Evolutionary conservation across 37 sponge, comb jelly and placozoan species (phyloP).

Genomic region (Lycopodina hypogea): DNA sequence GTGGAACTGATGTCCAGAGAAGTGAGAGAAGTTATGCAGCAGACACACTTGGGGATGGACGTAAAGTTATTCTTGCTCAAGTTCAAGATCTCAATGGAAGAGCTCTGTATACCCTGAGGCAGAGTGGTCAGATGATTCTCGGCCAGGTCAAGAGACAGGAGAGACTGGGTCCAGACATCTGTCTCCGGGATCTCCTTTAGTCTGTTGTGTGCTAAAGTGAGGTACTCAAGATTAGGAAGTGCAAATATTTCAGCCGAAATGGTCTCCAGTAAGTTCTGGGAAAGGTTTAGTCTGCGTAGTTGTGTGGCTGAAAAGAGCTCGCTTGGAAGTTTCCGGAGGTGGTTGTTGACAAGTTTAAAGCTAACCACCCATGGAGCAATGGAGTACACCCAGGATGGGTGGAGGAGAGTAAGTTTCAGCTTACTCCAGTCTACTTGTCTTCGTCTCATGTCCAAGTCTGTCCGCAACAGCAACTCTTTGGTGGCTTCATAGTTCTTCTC

Average conservation of each 20-base stretch:
- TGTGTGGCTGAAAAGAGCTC: conserved; percentile 61
- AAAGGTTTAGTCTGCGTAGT: conserved; percentile 66
- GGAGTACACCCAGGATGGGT: conserved; percentile 73
- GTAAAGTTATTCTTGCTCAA: conserved; percentile 61
- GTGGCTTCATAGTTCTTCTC: conserved; percentile 69
- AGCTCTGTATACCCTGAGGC: conserved; percentile 59
- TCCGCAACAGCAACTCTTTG: conserved; percentile 66
- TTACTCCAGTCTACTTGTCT: conserved; percentile 74
- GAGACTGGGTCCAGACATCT: conserved; percentile 46
- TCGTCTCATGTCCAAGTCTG: conserved; percentile 72
- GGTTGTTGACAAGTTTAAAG: conserved; percentile 69
- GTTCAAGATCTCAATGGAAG: conserved; percentile 58
- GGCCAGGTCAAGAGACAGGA: conserved; percentile 58
- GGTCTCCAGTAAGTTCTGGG: conserved; percentile 55
- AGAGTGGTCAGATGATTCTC: conserved; percentile 55
- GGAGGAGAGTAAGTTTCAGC: conserved; percentile 61
- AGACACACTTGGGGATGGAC: conserved; percentile 57
- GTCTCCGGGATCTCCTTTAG: conserved; percentile 56
- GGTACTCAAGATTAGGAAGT: conserved; percentile 69
- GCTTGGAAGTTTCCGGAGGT: conserved; percentile 49
- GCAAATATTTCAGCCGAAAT: conserved; percentile 50
- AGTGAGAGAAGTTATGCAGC: conserved; percentile 63
- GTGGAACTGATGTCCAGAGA: conserved; percentile 61
- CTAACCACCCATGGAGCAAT: conserved; percentile 81
- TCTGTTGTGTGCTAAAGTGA: conserved; percentile 55